A percentile compares a stretch with the other conserved stretches of the same genome.
Conservation (phyloP, 2,888 invertebrate species). For the Macrostomum cliftonense region DNA sequence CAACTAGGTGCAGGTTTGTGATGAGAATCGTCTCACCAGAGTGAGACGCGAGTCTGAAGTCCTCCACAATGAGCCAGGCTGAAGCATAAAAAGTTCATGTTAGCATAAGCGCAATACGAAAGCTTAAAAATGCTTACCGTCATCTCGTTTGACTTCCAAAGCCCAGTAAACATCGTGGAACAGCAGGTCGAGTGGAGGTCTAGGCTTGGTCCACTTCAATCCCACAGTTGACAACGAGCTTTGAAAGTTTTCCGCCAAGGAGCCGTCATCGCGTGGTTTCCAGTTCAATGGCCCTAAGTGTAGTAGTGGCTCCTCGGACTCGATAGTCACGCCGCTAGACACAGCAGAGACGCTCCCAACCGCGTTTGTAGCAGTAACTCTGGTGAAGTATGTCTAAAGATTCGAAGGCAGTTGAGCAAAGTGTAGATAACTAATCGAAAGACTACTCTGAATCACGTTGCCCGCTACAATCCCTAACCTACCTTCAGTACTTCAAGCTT, state of each 20-base stretch:
- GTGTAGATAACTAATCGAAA: too few relatives aligned
- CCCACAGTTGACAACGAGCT: too few relatives aligned
- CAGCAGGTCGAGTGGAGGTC: slow-evolving; percentile 1
- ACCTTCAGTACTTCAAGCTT: slow-evolving; percentile 10
- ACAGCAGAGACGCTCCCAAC: slow-evolving; percentile 10
- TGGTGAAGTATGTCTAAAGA: slow-evolving; percentile 13
- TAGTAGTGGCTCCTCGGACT: not conserved
- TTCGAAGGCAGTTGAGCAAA: not conserved
- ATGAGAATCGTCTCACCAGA: slow-evolving; percentile 12
- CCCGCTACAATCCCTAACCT: too few relatives aligned
- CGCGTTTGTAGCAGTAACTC: slow-evolving; percentile 12
- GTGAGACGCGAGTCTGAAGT: not conserved
- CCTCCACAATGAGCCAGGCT: not conserved
- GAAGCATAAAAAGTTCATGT: too few relatives aligned
- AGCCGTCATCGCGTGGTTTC: not conserved
- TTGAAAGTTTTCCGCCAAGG: not conserved
- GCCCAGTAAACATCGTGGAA: slow-evolving; percentile 14
- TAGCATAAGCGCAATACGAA: too few relatives aligned
- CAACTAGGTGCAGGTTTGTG: not conserved
- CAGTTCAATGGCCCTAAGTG: not conserved
- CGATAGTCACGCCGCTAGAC: slow-evolving; percentile 15
- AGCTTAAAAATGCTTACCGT: slow-evolving; percentile 2
- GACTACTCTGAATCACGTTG: not conserved
- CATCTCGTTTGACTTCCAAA: slow-evolving; percentile 12
- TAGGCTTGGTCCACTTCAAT: too few relatives aligned